Evolutionary conservation across 2,113 vertebrate species (phyloP).

Genomic region (Ivindomyrus marchei): DNA sequence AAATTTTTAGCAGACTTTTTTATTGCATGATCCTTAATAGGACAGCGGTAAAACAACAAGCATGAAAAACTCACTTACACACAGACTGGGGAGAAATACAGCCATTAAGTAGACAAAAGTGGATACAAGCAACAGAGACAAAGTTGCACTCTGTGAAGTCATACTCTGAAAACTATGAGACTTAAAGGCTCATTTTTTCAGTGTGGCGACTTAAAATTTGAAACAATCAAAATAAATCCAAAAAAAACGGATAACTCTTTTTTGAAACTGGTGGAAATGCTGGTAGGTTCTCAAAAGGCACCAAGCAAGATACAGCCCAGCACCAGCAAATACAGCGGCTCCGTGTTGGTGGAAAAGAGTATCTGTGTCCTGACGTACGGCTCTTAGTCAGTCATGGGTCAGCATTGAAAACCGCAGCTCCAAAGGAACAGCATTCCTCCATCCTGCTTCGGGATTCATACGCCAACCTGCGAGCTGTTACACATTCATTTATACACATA

Average conservation of each 20-base stretch:
- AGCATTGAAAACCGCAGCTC: constrained; percentile 61
- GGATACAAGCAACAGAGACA: no score
- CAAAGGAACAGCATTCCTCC: constrained; percentile 55
- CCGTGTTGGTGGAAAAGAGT: neutral
- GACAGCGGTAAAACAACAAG: no score
- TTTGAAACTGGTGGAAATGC: neutral
- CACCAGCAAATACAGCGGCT: constrained; percentile 45
- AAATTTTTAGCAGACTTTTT: no score
- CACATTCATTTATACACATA: constrained; percentile 2
- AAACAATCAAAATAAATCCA: neutral
- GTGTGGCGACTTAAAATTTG: neutral
- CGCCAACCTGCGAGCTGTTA: neutral
- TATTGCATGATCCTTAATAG: no score
- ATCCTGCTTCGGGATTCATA: constrained; percentile 55
- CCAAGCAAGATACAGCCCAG: constrained; percentile 18
- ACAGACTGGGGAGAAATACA: no score
- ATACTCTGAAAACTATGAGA: no score
- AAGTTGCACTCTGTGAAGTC: no score
- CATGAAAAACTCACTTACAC: no score
- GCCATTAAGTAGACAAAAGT: no score
- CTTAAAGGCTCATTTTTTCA: no score
- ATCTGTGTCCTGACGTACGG: constrained; percentile 43
- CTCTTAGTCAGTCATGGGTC: constrained; percentile 65
- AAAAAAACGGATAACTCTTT: neutral
- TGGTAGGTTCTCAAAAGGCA: neutral